Evolutionary conservation across 2,888 invertebrate species (phyloP).

Genomic region (Leptopilina syphax): DNA sequence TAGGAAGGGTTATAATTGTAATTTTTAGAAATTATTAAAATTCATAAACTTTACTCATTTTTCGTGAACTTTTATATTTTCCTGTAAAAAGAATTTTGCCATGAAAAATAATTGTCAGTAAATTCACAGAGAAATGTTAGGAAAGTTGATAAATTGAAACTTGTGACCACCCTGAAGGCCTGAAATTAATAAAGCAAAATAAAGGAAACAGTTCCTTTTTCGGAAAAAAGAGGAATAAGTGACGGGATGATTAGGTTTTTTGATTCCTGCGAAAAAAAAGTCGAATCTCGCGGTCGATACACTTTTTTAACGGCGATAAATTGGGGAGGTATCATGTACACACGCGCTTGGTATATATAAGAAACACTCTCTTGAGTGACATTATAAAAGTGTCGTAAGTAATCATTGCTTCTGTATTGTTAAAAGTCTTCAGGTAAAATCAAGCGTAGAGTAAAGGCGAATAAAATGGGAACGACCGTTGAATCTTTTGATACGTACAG

Average conservation of each 20-base stretch:
- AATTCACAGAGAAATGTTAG: too few species aligned
- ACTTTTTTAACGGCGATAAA: conserved; percentile 29
- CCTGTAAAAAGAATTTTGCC: too few species aligned
- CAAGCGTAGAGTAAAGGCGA: conserved; percentile 49
- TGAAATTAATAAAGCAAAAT: too few species aligned
- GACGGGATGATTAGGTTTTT: conserved; percentile 18
- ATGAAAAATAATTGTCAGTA: too few species aligned
- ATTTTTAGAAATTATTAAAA: too few species aligned
- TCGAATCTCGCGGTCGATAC: background rate
- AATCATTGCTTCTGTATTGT: conserved; percentile 39
- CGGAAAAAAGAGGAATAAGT: background rate
- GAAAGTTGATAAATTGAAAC: too few species aligned
- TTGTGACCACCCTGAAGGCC: too few species aligned
- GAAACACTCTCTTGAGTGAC: conserved; percentile 33
- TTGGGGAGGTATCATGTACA: conserved; percentile 34
- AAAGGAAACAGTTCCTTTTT: background rate
- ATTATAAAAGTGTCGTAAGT: conserved; percentile 39
- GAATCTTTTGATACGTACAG: conserved; percentile 50
- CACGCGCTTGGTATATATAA: background rate
- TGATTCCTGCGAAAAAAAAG: background rate
- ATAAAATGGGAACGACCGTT: conserved; percentile 60
- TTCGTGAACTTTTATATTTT: too few species aligned
- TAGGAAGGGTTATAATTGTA: too few species aligned
- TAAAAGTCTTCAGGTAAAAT: conserved; percentile 38
- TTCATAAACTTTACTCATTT: too few species aligned